These are phyloP conservation scores for Neogale vison DNA, from an alignment of 2,113 vertebrate genomes.

Conservation along the genomic window DNA sequence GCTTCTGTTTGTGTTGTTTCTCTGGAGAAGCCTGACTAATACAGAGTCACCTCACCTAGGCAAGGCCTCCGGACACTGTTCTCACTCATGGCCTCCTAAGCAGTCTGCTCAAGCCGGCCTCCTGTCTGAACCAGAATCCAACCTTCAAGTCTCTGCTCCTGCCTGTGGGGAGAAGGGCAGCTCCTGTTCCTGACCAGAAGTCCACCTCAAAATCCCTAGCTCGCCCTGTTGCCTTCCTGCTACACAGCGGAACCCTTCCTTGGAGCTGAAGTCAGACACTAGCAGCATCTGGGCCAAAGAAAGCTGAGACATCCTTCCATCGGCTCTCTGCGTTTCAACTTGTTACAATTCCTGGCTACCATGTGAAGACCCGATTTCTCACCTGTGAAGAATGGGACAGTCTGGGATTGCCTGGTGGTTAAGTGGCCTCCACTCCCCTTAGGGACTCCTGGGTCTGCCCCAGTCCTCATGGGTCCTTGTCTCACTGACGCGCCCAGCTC, in stretches of 20 bases:
- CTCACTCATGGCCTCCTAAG: not conserved
- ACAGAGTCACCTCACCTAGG: not conserved
- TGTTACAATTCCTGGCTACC: not conserved
- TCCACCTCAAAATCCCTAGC: not conserved
- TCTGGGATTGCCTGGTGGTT: not conserved
- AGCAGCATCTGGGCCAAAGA: not conserved
- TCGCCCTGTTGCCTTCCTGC: not conserved
- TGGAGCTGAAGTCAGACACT: not conserved
- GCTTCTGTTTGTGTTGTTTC: not conserved
- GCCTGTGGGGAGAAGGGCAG: not conserved
- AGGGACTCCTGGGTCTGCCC: accelerated
- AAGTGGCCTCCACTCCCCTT: too few species aligned
- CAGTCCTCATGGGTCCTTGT: not conserved
- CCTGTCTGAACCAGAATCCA: not conserved
- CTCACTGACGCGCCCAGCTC: not conserved
- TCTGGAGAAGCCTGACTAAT: not conserved
- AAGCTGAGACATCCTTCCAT: not conserved
- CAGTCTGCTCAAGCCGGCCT: not conserved
- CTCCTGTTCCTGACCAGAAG: not conserved
- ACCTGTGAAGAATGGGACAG: not conserved
- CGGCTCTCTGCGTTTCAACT: not conserved
- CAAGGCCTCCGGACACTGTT: not conserved
- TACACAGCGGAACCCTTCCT: not conserved
- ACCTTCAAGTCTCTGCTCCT: not conserved
- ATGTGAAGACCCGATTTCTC: not conserved